Evolutionary conservation across 2,113 vertebrate genomes (phyloP), one percentile per base, ranked within the genome.

Genomic region (Diglossa brunneiventris): DNA sequence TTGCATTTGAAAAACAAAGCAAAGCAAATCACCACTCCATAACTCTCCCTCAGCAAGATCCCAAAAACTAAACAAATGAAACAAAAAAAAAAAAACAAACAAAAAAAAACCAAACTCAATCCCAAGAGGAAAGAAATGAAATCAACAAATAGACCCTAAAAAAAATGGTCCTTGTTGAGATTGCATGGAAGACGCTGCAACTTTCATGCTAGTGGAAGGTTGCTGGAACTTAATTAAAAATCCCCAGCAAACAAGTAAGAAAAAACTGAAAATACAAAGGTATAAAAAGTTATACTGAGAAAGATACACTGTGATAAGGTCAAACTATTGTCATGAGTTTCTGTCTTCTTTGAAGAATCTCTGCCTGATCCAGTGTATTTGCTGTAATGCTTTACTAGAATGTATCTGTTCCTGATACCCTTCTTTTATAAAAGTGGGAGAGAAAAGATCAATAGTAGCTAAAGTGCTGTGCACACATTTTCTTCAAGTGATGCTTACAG

Each of bases 61-160:
- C 14, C 20, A 13, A 39, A 52, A 46, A 2, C 15, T 6, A 64
- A 64, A 56, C 9, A 42, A 49, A 79, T 22, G 2, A 0, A n/a
- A 39, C 13, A n/a, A 11, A 39, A 39, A 39, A 39, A 39, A 10
- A 26, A 33, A 30, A 14, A 39, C 12, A 0, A n/a, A 39, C 4
- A 28, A 37, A 27, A 6, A 11, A 11, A 7, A 13, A 8, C 21
- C 3, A 13, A 12, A 2, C 11, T 11, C 14, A 28, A 44, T 3
- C 10, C 21, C 17, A 53, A 82, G 18, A 82, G 28, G 19, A 67
- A 46, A 26, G 13, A 59, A 59, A 74, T 2, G 37, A 66, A 59
- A 46, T n/a, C 8, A 28, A 59, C 13, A 28, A 66, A 44, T 5
- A 61, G 41, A 61, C 4, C 8, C 11, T 27, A 26, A 66, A 7